These are phyloP conservation scores for Sylvilagus floridanus DNA, from an alignment of 2,797 vertebrate species.

Conservation along the genomic window DNA sequence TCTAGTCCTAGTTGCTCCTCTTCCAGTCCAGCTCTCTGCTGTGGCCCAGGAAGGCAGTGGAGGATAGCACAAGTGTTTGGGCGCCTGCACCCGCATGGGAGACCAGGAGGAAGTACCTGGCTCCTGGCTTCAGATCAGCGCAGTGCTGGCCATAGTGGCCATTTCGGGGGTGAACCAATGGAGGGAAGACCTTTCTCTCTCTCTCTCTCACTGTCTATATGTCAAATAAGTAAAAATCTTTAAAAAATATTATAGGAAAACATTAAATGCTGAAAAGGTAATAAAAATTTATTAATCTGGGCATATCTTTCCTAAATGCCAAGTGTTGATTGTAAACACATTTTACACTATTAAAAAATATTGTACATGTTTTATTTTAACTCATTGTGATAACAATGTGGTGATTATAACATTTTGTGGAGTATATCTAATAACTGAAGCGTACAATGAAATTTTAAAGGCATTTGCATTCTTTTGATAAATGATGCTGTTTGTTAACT, in stretches of 20 bases:
- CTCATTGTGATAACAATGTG: background rate
- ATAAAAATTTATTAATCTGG: background rate
- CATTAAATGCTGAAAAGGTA: background rate
- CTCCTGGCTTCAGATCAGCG: no score
- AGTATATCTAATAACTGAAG: background rate
- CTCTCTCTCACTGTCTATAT: no score
- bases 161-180: no score
- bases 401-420: background rate
- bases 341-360: background rate
- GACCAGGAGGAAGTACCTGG: no score
- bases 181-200: no score
- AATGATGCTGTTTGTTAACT: background rate
- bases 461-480: background rate
- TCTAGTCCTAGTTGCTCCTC: no score
- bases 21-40: no score
- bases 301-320: background rate
- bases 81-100: no score
- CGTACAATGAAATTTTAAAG: background rate
- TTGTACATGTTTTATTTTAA: background rate
- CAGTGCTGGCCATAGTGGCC: no score
- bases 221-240: no score
- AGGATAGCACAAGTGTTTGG: no score
- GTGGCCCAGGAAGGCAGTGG: no score
- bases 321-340: background rate
- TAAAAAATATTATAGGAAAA: background rate